phyloP scores from a whole-genome alignment of 1,140 invertebrate genomes.

The Aphelinus atriplicis region DNA sequence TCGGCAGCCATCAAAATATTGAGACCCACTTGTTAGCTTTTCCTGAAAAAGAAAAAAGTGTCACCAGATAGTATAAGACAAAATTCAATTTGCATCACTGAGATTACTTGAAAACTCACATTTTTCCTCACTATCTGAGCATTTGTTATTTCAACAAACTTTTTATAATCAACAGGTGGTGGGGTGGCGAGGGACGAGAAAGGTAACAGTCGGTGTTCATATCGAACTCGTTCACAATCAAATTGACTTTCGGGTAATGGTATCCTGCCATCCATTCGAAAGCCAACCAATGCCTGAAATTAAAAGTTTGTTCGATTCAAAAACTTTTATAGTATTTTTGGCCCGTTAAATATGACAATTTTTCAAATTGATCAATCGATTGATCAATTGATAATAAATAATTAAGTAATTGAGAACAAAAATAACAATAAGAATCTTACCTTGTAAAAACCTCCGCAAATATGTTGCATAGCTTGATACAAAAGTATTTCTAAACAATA shows the following conservation, averaged over 20 bases:
- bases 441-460: conserved; percentile 96
- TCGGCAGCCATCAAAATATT: conserved; percentile 84
- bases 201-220: conserved; percentile 92
- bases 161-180: conserved; percentile 87
- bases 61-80: background rate
- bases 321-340: background rate
- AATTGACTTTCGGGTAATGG: conserved; percentile 85
- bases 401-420: conserved; percentile 54
- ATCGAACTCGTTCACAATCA: conserved; percentile 92
- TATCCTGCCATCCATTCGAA: conserved; percentile 77
- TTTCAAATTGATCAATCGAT: background rate
- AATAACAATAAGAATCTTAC: conserved; percentile 61
- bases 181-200: conserved; percentile 88
- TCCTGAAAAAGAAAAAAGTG: conserved; percentile 48
- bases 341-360: background rate
- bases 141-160: conserved; percentile 79
- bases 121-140: conserved; percentile 61
- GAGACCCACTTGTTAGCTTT: conserved; percentile 56
- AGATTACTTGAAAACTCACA: conserved; percentile 47
- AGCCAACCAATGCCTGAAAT: conserved; percentile 77
- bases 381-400: too few species aligned
- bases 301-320: background rate
- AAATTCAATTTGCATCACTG: background rate
- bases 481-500: conserved; percentile 85
- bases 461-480: conserved; percentile 90